These are phyloP conservation scores for Pandemis corylana DNA, from an alignment of 2,888 invertebrate species.

Conservation along the genomic window DNA sequence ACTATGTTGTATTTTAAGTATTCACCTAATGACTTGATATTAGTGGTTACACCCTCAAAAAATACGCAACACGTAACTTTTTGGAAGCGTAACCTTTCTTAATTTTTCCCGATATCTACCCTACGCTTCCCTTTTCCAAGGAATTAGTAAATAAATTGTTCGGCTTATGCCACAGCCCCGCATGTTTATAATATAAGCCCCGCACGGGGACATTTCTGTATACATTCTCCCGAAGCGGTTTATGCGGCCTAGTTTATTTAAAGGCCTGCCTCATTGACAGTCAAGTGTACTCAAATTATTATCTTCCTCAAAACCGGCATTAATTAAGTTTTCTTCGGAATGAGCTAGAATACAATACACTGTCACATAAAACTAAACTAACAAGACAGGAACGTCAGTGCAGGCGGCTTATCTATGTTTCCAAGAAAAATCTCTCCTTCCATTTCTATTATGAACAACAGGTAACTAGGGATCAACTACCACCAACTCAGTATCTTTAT, in stretches of 20 bases:
- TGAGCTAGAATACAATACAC: background rate
- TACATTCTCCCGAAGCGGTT: slow-evolving; percentile 9
- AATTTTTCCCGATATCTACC: background rate
- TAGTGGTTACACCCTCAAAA: no score
- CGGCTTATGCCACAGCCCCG: background rate
- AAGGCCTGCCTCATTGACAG: slow-evolving; percentile 17
- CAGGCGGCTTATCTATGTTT: no score
- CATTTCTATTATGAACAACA: no score
- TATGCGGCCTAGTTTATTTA: slow-evolving; percentile 9
- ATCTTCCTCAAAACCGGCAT: slow-evolving; percentile 52
- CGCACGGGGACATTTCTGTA: slow-evolving; percentile 17
- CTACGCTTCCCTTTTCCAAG: background rate
- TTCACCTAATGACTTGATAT: no score
- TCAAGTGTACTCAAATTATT: slow-evolving; percentile 44
- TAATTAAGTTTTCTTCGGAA: slow-evolving; percentile 55
- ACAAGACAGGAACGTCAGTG: no score
- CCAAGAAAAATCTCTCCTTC: no score
- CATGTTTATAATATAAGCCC: slow-evolving; percentile 10
- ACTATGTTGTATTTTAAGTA: no score
- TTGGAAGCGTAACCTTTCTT: background rate
- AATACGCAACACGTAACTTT: no score
- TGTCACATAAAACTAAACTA: no score
- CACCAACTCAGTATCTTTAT: no score
- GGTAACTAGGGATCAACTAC: no score
- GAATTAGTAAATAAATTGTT: slow-evolving; percentile 13